A percentile compares a stretch with the other conserved stretches of the same genome.
These are phyloP conservation scores for Euglossa dilemma DNA, from an alignment of 1,140 invertebrate species.

Conservation along the genomic window DNA sequence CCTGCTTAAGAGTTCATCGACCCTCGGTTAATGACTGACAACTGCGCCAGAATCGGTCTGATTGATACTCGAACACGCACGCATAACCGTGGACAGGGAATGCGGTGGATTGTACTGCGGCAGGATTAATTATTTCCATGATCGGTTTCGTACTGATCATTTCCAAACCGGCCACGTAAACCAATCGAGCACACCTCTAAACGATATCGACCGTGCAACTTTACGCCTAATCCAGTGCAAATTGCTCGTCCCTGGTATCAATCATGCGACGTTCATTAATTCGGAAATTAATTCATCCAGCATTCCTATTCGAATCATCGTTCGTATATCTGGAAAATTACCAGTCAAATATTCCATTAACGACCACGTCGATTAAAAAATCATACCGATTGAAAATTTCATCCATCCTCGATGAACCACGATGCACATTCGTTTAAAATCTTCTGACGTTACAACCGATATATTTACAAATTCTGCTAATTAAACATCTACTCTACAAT, in stretches of 20 bases:
- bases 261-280: background rate
- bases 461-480: too few relatives aligned
- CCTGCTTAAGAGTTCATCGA: background rate
- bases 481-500: too few relatives aligned
- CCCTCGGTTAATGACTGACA: background rate
- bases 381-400: too few relatives aligned
- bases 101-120: conserved; percentile 7
- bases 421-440: too few relatives aligned
- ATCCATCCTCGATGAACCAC: too few relatives aligned
- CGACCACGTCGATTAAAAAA: too few relatives aligned
- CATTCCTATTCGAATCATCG: too few relatives aligned
- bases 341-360: too few relatives aligned
- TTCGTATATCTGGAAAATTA: too few relatives aligned
- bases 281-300: background rate
- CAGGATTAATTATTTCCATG: conserved; percentile 13
- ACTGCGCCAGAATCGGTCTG: background rate
- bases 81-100: background rate
- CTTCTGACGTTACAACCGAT: too few relatives aligned
- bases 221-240: conserved; percentile 13
- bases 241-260: background rate
- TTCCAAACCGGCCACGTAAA: conserved; percentile 11
- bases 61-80: background rate
- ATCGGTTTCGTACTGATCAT: conserved; percentile 9
- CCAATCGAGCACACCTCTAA: background rate
- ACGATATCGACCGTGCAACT: conserved; percentile 14